A percentile compares a stretch with the other conserved stretches of the same genome.
These are phyloP conservation scores for Leptarthrus brevirostris DNA, from an alignment of 2,888 invertebrate species.

Conservation along the genomic window DNA sequence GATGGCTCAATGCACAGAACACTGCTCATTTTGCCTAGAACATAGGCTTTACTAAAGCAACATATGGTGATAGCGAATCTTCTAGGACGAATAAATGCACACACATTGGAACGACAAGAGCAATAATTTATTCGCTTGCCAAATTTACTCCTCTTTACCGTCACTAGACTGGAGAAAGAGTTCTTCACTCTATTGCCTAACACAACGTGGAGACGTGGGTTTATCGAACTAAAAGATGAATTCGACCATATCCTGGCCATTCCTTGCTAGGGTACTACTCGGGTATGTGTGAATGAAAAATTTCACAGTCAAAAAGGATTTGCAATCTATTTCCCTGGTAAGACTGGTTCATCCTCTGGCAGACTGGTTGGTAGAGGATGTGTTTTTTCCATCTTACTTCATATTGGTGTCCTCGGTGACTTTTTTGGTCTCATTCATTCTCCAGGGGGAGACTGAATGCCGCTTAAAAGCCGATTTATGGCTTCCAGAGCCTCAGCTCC, in stretches of 20 bases:
- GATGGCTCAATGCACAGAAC: conserved; percentile 6
- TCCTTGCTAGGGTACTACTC: background rate
- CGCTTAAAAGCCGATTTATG: conserved; percentile 47
- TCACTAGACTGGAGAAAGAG: conserved; percentile 1
- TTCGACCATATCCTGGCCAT: conserved; percentile 29
- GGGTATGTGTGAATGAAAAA: conserved; percentile 44
- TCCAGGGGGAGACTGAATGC: conserved; percentile 23
- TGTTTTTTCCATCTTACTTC: conserved; percentile 36
- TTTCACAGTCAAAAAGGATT: conserved; percentile 48
- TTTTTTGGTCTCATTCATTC: conserved; percentile 48
- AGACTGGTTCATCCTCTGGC: conserved; percentile 46
- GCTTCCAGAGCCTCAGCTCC: conserved; percentile 17
- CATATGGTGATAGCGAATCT: conserved; percentile 44
- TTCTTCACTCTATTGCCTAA: background rate
- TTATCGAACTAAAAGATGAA: conserved; percentile 46
- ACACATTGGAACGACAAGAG: conserved; percentile 43
- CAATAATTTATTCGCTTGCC: conserved; percentile 46
- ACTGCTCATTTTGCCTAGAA: background rate
- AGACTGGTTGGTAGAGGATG: conserved; percentile 39
- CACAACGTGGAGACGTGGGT: conserved; percentile 24
- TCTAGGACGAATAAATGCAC: conserved; percentile 26
- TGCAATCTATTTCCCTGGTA: conserved; percentile 44
- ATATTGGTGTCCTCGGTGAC: conserved; percentile 36
- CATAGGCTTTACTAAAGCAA: conserved; percentile 35
- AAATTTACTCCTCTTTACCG: conserved; percentile 48